These are phyloP conservation scores for Crotalus tigris DNA, from an alignment of 2,113 vertebrate genomes.

Conservation along the genomic window DNA sequence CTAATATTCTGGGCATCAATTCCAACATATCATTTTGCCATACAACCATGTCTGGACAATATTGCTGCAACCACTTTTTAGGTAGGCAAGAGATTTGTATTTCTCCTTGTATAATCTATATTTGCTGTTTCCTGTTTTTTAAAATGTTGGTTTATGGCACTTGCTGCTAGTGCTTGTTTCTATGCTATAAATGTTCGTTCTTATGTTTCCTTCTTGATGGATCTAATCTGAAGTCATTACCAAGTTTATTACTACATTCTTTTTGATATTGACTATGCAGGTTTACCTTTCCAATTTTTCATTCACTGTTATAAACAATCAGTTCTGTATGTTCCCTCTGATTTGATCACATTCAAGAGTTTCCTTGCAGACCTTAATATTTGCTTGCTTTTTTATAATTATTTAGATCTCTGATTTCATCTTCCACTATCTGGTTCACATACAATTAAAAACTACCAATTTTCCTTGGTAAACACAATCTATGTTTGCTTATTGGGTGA, in stretches of 20 bases:
- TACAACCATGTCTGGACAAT: neutral
- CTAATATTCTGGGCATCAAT: neutral
- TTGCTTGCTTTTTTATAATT: neutral
- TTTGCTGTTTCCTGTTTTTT: neutral
- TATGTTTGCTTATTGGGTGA: neutral
- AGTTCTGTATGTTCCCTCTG: neutral
- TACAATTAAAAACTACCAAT: neutral
- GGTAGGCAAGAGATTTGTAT: neutral
- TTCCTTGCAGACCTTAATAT: neutral
- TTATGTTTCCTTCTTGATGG: neutral
- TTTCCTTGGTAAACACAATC: neutral
- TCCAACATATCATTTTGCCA: neutral
- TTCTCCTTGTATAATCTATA: neutral
- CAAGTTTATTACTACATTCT: neutral
- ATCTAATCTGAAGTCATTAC: neutral
- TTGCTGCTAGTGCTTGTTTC: neutral
- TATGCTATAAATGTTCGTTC: neutral
- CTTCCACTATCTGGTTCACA: neutral
- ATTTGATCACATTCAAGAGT: neutral
- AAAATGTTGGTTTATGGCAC: neutral
- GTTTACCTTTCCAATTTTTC: neutral
- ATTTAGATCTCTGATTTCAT: neutral
- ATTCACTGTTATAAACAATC: neutral
- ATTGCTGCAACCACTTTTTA: neutral
- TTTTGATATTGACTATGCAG: neutral